phyloP scores from a whole-genome alignment of 2,113 vertebrate genomes.

The Gnathonemus echidnorhynchus region DNA sequence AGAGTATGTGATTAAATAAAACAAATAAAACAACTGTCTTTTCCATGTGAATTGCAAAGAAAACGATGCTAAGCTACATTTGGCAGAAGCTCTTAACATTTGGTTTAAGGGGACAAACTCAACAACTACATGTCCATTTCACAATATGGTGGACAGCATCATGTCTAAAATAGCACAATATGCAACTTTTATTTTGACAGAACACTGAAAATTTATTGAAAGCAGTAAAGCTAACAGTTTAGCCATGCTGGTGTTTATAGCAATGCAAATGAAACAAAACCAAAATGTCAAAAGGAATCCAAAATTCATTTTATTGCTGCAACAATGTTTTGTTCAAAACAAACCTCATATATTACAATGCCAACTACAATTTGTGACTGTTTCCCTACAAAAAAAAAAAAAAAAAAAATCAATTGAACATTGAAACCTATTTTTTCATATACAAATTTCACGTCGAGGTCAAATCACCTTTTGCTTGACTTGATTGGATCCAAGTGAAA shows the following conservation, averaged over 20 bases:
- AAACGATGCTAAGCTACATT: not conserved
- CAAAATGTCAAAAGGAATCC: not conserved
- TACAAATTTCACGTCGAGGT: not conserved
- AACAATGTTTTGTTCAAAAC: not conserved
- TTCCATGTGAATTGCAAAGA: not conserved
- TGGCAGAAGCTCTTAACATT: not conserved
- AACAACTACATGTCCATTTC: not conserved
- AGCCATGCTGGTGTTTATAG: not conserved
- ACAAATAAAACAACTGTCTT: not conserved
- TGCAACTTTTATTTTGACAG: not conserved
- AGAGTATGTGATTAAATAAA: not conserved
- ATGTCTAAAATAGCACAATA: not conserved
- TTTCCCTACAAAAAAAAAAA: not conserved
- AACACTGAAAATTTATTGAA: not conserved
- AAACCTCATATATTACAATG: not conserved
- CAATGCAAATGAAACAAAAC: not conserved
- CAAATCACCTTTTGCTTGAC: not conserved
- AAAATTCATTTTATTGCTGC: constrained; percentile 4
- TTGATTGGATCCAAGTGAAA: not conserved
- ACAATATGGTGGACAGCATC: not conserved
- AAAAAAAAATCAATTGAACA: not conserved
- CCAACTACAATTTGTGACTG: not conserved
- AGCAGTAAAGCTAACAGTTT: not conserved
- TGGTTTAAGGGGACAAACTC: not conserved
- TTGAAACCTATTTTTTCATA: not conserved